Base-by-base conservation (phyloP, 2,797 vertebrate species). In the Synanceia verrucosa region DNA sequence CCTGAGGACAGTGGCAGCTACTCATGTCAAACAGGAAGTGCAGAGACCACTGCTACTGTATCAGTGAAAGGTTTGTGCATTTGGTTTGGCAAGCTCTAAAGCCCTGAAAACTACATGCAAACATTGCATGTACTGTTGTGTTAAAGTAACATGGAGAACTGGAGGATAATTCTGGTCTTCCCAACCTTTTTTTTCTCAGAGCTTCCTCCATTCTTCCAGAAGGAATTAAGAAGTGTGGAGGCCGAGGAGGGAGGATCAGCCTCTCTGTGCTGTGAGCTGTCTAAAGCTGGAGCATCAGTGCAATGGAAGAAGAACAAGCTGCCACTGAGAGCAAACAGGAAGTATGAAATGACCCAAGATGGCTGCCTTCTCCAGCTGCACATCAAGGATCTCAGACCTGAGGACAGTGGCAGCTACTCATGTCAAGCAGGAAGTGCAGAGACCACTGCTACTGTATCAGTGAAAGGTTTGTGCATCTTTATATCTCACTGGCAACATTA, bases 1-100 rank as follows among this genome's bases (percentile, higher is more conserved):
- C 62, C 77, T 0, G 95, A 95, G 26, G 97, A 98, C 78, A 91
- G 95, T 65, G 96, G 93, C 1, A 90, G 88, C 12, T 97, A 97
- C 67, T 76, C 79, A 3, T 97, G 96, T 58, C 74, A 85, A 57
- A 82, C 87, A 6, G 90, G 84, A 68, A 48, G 44, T 34, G 78
- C 62, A 33, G 86, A 90, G 48, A 92, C 86, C 2, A 67, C 73
- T n/a, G 76, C 87, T 12, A 53, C 43, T 59, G 6, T 94, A 1
- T 39, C 53, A 67, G 85, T 94, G 19, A 92, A 85, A 88, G 88
- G 13, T 51, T 2, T n/a, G 72, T 52, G 1, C 1, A 34, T 21
- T 21, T 51, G 16, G n/a, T 62, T 58, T 56, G 5, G 16, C 4
- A 41, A 63, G n/a, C 56, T 50, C 2, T 8, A 4, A 48, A 31